These are phyloP conservation scores for Habroteleia sp. DNA, from an alignment of 2,888 invertebrate species.

Conservation along the genomic window DNA sequence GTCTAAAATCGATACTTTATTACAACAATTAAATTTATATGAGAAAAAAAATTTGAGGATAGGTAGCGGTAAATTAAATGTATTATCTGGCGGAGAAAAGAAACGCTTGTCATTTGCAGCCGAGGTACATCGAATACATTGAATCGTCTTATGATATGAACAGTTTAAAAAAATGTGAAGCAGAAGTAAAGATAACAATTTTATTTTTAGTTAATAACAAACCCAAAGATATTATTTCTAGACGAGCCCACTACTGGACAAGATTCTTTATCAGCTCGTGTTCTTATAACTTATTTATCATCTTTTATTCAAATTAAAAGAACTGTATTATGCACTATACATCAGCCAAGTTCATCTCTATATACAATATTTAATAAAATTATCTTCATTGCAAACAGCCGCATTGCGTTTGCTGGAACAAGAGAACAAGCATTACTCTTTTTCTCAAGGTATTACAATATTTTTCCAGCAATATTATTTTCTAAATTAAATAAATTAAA, in stretches of 20 bases:
- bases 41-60: slow-evolving; percentile 89
- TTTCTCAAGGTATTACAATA: slow-evolving; percentile 88
- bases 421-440: slow-evolving; percentile 85
- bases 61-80: slow-evolving; percentile 89
- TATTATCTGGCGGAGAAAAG: slow-evolving; percentile 96
- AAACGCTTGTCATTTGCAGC: slow-evolving; percentile 96
- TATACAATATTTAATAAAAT: slow-evolving; percentile 91
- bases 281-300: slow-evolving; percentile 87
- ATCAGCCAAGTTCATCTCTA: slow-evolving; percentile 94
- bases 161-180: no score
- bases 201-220: slow-evolving; percentile 87
- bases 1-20: slow-evolving; percentile 86
- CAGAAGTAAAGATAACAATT: no score
- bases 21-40: slow-evolving; percentile 87
- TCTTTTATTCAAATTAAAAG: slow-evolving; percentile 88
- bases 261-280: slow-evolving; percentile 95
- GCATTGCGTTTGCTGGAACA: slow-evolving; percentile 91
- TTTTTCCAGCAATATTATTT: no score
- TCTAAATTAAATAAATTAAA: no score
- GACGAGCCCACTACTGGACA: slow-evolving; percentile 98
- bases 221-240: slow-evolving; percentile 95
- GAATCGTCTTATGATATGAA: no score
- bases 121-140: no score
- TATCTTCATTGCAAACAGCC: slow-evolving; percentile 92
- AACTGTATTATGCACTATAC: slow-evolving; percentile 95